A percentile compares a stretch with the other conserved stretches of the same genome.
Conservation (phyloP, 2,888 invertebrate species). For the Hoplodrina ambigua region DNA sequence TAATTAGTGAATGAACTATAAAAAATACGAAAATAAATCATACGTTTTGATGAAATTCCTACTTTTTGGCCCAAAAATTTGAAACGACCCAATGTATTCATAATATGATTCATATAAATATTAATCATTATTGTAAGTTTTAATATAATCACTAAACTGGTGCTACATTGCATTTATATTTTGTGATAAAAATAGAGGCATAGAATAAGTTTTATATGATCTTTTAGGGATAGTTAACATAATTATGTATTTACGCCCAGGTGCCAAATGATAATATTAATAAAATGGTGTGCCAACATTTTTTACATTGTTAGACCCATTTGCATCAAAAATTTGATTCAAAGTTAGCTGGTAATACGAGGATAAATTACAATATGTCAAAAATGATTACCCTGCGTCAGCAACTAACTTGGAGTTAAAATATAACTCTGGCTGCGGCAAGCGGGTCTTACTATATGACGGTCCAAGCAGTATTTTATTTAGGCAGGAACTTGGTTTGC, state of each 20-base stretch:
- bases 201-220: constrained; percentile 2
- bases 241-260: not conserved
- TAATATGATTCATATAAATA: constrained; percentile 6
- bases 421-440: too few relatives aligned
- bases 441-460: not conserved
- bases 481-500: not conserved
- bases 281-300: not conserved
- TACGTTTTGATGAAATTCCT: too few relatives aligned
- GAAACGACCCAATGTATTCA: not conserved
- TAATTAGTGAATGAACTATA: too few relatives aligned
- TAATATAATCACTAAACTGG: constrained; percentile 34
- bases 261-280: constrained; percentile 11
- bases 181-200: constrained; percentile 25
- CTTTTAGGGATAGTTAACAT: constrained; percentile 1
- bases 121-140: constrained; percentile 20
- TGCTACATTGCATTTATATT: constrained; percentile 56
- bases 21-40: too few relatives aligned
- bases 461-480: not conserved
- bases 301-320: not conserved
- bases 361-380: too few relatives aligned
- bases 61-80: too few relatives aligned
- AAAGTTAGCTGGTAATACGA: too few relatives aligned
- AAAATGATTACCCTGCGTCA: too few relatives aligned
- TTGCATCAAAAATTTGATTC: too few relatives aligned
- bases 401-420: too few relatives aligned